phyloP scores from a whole-genome alignment of 2,797 vertebrate species.

The Adrianichthys oophorus region DNA sequence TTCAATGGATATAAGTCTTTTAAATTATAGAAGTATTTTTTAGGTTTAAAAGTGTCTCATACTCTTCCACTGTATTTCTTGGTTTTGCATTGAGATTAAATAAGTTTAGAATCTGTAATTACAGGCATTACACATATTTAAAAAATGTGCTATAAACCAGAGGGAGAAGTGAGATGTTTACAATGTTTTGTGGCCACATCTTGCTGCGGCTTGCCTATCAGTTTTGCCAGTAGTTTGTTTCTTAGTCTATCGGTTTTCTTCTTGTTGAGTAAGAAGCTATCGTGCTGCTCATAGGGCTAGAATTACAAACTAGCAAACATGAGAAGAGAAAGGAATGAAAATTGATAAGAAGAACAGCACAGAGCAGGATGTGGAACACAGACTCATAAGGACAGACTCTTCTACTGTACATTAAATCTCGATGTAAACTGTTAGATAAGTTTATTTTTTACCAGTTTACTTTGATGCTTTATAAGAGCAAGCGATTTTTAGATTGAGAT shows the following conservation, averaged over 20 bases:
- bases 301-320: slow-evolving; percentile 54
- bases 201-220: slow-evolving; percentile 44
- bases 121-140: not conserved
- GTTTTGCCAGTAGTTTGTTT: slow-evolving; percentile 60
- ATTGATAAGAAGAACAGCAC: slow-evolving; percentile 17
- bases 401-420: too few relatives aligned
- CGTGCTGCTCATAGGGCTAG: slow-evolving; percentile 27
- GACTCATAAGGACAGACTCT: too few relatives aligned
- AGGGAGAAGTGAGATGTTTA: slow-evolving; percentile 20
- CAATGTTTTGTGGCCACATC: slow-evolving; percentile 37
- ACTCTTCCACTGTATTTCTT: too few relatives aligned
- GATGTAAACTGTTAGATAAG: too few relatives aligned
- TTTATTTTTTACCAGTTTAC: too few relatives aligned
- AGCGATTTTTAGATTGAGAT: too few relatives aligned
- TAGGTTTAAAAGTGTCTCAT: too few relatives aligned
- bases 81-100: too few relatives aligned
- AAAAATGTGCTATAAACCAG: slow-evolving; percentile 13
- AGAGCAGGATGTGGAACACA: not conserved
- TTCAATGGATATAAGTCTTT: too few relatives aligned
- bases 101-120: slow-evolving; percentile 11
- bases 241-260: slow-evolving; percentile 53
- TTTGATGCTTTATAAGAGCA: too few relatives aligned
- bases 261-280: slow-evolving; percentile 19
- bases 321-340: slow-evolving; percentile 24
- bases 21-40: too few relatives aligned